Evolutionary conservation across 2,888 invertebrate species (phyloP).

Genomic region (Ophion slaviceki): DNA sequence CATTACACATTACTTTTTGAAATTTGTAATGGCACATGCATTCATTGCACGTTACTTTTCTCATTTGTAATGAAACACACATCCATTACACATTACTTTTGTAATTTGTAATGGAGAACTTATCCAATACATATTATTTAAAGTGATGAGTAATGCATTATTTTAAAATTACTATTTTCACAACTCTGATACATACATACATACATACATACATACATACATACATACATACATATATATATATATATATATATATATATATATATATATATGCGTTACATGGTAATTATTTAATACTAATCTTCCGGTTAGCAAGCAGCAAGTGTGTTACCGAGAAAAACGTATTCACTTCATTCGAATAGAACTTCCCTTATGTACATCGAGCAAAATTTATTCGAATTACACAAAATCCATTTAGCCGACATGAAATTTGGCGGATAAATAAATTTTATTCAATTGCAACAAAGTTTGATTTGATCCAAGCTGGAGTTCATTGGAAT

Average conservation of each 20-base stretch:
- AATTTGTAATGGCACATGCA: too few relatives aligned
- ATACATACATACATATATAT: not conserved
- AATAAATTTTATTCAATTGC: conserved; percentile 6
- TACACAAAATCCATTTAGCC: conserved; percentile 10
- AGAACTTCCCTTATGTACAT: not conserved
- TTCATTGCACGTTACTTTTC: too few relatives aligned
- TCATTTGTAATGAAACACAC: too few relatives aligned
- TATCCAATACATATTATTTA: too few relatives aligned
- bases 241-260: not conserved
- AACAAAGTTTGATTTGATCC: not conserved
- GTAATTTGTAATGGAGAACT: too few relatives aligned
- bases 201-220: conserved; percentile 1
- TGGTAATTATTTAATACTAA: conserved; percentile 44
- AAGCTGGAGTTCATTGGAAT: not conserved
- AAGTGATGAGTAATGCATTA: too few relatives aligned
- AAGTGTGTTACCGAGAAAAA: conserved; percentile 22
- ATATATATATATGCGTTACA: conserved; percentile 3
- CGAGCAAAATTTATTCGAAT: not conserved
- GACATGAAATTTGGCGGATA: not conserved
- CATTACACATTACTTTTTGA: too few relatives aligned
- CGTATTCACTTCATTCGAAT: not conserved
- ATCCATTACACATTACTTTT: too few relatives aligned
- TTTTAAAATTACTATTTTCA: too few relatives aligned
- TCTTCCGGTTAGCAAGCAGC: conserved; percentile 54
- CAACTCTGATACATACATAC: conserved; percentile 22